These are phyloP conservation scores for Podarcis raffonei DNA, from an alignment of 2,113 vertebrate species.

Conservation along the genomic window DNA sequence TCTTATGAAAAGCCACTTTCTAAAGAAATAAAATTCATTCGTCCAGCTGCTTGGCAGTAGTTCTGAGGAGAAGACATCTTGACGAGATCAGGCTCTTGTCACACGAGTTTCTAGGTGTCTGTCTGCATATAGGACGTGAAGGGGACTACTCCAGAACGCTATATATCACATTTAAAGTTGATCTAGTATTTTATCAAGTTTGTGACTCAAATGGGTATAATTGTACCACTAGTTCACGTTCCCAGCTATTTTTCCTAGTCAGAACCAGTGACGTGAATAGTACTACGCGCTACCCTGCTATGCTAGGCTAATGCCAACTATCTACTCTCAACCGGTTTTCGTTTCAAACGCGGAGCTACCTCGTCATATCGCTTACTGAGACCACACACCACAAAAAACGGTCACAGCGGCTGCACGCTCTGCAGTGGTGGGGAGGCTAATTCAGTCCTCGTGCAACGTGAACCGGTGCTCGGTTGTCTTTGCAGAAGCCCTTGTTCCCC, in stretches of 20 bases:
- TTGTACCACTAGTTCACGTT: too few species aligned
- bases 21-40: background rate
- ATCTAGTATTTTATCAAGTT: background rate
- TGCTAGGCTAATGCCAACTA: background rate
- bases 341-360: background rate
- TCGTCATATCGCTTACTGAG: too few species aligned
- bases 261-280: background rate
- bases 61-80: background rate
- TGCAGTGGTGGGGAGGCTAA: background rate
- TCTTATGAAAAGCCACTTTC: background rate
- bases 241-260: background rate
- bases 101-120: background rate
- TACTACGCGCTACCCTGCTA: background rate
- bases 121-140: background rate
- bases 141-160: background rate
- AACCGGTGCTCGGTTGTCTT: background rate
- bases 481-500: background rate
- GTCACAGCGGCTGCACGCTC: too few species aligned
- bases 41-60: background rate
- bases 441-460: background rate
- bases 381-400: too few species aligned
- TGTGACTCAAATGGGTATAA: background rate
- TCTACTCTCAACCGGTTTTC: background rate
- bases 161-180: background rate
- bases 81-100: background rate